Evolutionary conservation across 1,140 invertebrate species (phyloP).

Genomic region (Akabosia matsudoensis): DNA sequence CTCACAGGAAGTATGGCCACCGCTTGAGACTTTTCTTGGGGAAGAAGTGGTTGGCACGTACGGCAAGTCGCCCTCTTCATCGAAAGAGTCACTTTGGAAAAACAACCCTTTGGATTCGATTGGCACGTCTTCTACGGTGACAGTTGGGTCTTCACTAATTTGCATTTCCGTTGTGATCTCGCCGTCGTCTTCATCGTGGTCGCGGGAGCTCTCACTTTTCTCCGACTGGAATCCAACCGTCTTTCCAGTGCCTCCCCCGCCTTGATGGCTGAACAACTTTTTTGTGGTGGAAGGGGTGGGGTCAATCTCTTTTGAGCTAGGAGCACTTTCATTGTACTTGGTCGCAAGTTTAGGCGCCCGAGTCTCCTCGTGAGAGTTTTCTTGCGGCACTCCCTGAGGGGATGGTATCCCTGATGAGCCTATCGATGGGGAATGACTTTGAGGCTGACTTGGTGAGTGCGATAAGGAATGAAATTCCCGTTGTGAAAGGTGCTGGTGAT

Average conservation of each 20-base stretch:
- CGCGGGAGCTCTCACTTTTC: background rate
- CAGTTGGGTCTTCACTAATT: slow-evolving; percentile 34
- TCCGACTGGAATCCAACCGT: slow-evolving; percentile 2
- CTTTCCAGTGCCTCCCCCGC: background rate
- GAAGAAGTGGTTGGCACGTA: slow-evolving; percentile 80
- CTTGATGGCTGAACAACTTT: background rate
- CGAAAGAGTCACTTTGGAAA: slow-evolving; percentile 69
- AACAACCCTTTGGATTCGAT: slow-evolving; percentile 63
- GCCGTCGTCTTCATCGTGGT: slow-evolving; percentile 24
- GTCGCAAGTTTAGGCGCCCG: background rate
- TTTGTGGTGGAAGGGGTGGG: background rate
- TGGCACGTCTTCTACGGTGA: slow-evolving; percentile 35
- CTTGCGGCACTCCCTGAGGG: background rate
- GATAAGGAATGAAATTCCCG: background rate
- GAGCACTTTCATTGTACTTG: background rate
- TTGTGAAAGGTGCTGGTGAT: background rate
- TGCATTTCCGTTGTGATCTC: slow-evolving; percentile 37
- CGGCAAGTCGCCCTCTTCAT: slow-evolving; percentile 75
- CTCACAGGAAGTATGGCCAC: slow-evolving; percentile 75
- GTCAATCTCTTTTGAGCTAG: background rate
- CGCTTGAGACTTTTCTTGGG: slow-evolving; percentile 73
- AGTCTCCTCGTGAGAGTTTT: background rate
- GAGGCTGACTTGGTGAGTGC: background rate
- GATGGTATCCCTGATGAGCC: background rate
- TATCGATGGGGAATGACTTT: background rate